Conservation (phyloP, 1,140 invertebrate genomes). For the Condylostylus longicornis region DNA sequence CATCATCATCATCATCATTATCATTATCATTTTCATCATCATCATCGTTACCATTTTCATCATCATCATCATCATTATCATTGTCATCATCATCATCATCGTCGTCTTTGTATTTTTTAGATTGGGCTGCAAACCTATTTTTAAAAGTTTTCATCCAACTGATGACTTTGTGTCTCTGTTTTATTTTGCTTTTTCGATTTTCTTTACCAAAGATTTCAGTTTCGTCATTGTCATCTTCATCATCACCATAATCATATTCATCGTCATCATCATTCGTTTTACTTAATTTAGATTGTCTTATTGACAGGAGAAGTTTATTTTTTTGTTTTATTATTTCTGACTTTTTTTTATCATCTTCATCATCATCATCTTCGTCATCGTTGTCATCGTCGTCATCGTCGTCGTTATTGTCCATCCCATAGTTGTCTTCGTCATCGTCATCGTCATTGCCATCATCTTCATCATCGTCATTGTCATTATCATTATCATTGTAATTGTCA, state of each 20-base stretch:
- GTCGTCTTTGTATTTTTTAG: conserved; percentile 23
- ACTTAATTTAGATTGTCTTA: background rate
- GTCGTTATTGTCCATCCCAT: conserved; percentile 22
- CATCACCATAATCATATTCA: conserved; percentile 3
- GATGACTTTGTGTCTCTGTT: background rate
- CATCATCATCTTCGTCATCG: conserved; percentile 5
- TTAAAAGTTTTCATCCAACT: background rate
- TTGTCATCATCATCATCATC: conserved; percentile 35
- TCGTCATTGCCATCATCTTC: conserved; percentile 5
- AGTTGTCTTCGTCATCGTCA: conserved; percentile 8
- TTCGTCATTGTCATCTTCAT: conserved; percentile 5
- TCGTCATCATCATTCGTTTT: conserved; percentile 5
- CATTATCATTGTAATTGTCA: conserved; percentile 7
- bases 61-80: conserved; percentile 32
- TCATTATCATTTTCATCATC: conserved; percentile 33
- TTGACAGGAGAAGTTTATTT: no score
- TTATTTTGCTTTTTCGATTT: background rate
- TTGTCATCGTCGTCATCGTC: conserved; percentile 13
- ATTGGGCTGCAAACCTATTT: background rate
- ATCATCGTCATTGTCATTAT: conserved; percentile 7
- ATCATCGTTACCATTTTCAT: conserved; percentile 33
- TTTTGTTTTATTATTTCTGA: background rate
- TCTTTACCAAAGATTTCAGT: conserved; percentile 3
- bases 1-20: conserved; percentile 29
- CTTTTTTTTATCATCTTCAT: background rate